A percentile compares a stretch with the other conserved stretches of the same genome.
Evolutionary conservation across 2,888 invertebrate genomes (phyloP).

Genomic region (Neuroscelio doddi): DNA sequence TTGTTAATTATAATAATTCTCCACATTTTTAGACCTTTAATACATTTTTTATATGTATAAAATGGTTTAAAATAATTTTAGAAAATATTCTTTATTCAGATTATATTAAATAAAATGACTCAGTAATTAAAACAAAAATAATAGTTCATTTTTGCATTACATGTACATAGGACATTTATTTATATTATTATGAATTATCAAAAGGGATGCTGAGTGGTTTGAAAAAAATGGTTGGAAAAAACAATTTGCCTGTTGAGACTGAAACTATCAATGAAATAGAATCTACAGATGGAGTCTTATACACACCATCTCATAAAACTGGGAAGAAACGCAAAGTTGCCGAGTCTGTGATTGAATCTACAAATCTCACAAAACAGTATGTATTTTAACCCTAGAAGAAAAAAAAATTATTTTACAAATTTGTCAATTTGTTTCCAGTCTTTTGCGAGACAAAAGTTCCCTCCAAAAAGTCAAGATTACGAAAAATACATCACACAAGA

Average conservation of each 20-base stretch:
- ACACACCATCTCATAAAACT: slow-evolving; percentile 77
- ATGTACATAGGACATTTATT: too few relatives aligned
- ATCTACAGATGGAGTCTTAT: slow-evolving; percentile 51
- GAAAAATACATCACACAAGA: slow-evolving; percentile 55
- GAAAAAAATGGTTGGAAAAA: slow-evolving; percentile 83
- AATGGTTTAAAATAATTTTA: background rate
- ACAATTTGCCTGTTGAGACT: slow-evolving; percentile 74
- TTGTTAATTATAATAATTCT: too few relatives aligned
- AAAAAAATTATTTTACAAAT: slow-evolving; percentile 22
- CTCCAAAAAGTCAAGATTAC: slow-evolving; percentile 54
- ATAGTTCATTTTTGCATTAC: too few relatives aligned
- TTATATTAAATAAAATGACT: too few relatives aligned
- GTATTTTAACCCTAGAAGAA: background rate
- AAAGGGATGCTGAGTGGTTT: slow-evolving; percentile 84
- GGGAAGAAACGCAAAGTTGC: slow-evolving; percentile 79
- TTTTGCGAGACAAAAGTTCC: slow-evolving; percentile 56
- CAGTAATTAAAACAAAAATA: too few relatives aligned
- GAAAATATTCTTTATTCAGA: background rate
- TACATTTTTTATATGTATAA: background rate
- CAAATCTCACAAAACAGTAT: slow-evolving; percentile 81
- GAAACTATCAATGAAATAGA: slow-evolving; percentile 44
- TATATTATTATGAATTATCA: too few relatives aligned
- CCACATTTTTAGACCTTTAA: background rate
- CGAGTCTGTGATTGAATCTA: slow-evolving; percentile 74
- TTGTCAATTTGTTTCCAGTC: slow-evolving; percentile 45